Base-by-base conservation (phyloP, 2,888 invertebrate species). In the Chesias legatella region DNA sequence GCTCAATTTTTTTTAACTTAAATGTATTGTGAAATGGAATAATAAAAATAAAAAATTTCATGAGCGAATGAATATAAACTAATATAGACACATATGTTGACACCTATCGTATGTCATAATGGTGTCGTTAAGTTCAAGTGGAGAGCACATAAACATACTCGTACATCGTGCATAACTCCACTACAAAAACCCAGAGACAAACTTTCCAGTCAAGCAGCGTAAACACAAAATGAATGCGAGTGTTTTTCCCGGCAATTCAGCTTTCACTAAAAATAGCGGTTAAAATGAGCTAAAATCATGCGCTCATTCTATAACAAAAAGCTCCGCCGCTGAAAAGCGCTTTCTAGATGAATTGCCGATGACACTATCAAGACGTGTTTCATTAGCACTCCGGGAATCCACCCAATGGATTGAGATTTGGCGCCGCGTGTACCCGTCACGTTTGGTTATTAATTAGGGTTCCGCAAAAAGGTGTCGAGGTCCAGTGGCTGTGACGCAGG, bases 361-460 rank as follows among this genome's bases (percentile, higher is more conserved):
- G 56, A 56, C 48, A 42, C 36, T 43, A 48, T 44, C 44, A 42
- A 31, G 38, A 34, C 37, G 27, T 29, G 43, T 61, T 64, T 60
- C 61, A 63, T 70, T 63, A 68, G 57, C 62, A 63, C 56, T 55
- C 54, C 46, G 39, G 53, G 58, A 52, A 55, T 58, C 51, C 45
- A 43, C 56, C 51, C 55, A 48, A 52, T 52, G 54, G 55, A 62
- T 59, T 59, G 54, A 59, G 66, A 63, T 68, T 68, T 63, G 62
- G 63, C 54, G 58, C 53, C 67, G 63, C 67, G 72, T 67, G 71
- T 75, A 63, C 62, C 60, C 67, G 73, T 77, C 74, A 75, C 66
- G 73, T 67, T 66, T 67, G 68, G 73, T 78, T 78, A 83, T 85
- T 83, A 84, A 84, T 84, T 81, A 82, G 83, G 79, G 78, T 72